Percentiles rank a stretch among this genome's conserved stretches.
phyloP scores from a whole-genome alignment of 2,888 invertebrate species.

The Napeogenes sylphis region DNA sequence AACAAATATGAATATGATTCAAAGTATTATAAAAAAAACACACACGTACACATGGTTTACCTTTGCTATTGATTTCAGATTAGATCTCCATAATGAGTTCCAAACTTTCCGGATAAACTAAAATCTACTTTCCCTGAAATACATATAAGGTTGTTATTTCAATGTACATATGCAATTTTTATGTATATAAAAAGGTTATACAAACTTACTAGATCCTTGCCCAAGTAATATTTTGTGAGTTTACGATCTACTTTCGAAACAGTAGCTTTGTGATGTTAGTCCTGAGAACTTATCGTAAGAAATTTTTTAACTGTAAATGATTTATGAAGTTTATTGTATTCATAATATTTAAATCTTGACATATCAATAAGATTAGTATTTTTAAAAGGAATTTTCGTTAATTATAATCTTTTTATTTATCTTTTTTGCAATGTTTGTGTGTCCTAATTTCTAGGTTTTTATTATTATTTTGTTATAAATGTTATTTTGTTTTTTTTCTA shows the following conservation, averaged over 20 bases:
- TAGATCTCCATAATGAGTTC: background rate
- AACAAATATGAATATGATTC: too few relatives aligned
- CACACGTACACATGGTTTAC: background rate
- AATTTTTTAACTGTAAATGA: too few relatives aligned
- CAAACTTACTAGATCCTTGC: background rate
- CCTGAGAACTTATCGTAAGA: too few relatives aligned
- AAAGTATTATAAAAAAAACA: background rate
- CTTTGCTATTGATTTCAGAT: background rate
- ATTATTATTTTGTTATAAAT: too few relatives aligned
- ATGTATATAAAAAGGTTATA: background rate
- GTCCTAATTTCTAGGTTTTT: too few relatives aligned
- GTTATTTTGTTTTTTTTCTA: too few relatives aligned
- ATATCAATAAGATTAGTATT: too few relatives aligned
- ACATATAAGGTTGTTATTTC: background rate
- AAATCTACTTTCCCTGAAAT: background rate
- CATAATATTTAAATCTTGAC: too few relatives aligned
- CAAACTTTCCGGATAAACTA: background rate
- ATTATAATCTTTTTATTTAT: too few relatives aligned
- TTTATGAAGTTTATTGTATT: too few relatives aligned
- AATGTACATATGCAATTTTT: background rate
- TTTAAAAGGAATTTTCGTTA: too few relatives aligned
- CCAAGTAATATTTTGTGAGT: background rate
- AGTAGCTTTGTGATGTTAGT: background rate
- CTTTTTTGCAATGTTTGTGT: too few relatives aligned
- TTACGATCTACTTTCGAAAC: background rate